A percentile compares a stretch with the other conserved stretches of the same genome.
Evolutionary conservation across 2,888 invertebrate genomes (phyloP).

Genomic region (Stenichneumon culpator): DNA sequence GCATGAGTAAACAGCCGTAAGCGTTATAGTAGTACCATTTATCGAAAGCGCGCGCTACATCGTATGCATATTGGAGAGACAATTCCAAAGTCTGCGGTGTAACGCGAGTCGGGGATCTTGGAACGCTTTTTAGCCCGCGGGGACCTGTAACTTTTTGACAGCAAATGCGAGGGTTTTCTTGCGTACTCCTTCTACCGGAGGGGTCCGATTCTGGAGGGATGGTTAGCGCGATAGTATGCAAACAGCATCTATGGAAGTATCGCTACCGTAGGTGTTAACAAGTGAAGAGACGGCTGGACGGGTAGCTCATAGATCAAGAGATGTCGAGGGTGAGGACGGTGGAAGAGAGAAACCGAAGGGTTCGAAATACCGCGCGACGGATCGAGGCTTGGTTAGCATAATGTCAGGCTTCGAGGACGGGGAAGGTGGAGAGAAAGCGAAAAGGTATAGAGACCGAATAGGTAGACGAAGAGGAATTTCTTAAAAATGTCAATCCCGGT

Average conservation of each 20-base stretch:
- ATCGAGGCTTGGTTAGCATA: conserved; percentile 81
- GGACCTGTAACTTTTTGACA: conserved; percentile 74
- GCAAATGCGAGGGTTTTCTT: conserved; percentile 60
- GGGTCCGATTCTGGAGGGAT: conserved; percentile 64
- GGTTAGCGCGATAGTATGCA: conserved; percentile 53
- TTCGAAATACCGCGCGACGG: conserved; percentile 78
- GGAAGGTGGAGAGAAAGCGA: conserved; percentile 46
- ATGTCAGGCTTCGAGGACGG: conserved; percentile 77
- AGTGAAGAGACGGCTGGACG: conserved; percentile 73
- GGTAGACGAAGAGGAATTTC: conserved; percentile 78
- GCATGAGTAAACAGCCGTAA: conserved; percentile 52
- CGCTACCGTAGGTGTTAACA: conserved; percentile 78
- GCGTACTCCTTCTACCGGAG: conserved; percentile 55
- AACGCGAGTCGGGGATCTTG: conserved; percentile 61
- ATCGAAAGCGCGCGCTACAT: conserved; percentile 42
- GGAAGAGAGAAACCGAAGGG: conserved; percentile 56
- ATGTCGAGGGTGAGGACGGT: conserved; percentile 62
- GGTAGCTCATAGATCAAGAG: conserved; percentile 80
- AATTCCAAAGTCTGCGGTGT: conserved; percentile 61
- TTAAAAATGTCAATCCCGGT: conserved; percentile 80
- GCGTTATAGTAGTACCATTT: neutral
- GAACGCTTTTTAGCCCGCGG: conserved; percentile 65
- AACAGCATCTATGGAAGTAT: conserved; percentile 36
- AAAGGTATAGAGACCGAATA: conserved; percentile 48
- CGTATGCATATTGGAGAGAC: conserved; percentile 60